Conservation (phyloP, 2,113 vertebrate genomes). For the Gobio gobio region DNA sequence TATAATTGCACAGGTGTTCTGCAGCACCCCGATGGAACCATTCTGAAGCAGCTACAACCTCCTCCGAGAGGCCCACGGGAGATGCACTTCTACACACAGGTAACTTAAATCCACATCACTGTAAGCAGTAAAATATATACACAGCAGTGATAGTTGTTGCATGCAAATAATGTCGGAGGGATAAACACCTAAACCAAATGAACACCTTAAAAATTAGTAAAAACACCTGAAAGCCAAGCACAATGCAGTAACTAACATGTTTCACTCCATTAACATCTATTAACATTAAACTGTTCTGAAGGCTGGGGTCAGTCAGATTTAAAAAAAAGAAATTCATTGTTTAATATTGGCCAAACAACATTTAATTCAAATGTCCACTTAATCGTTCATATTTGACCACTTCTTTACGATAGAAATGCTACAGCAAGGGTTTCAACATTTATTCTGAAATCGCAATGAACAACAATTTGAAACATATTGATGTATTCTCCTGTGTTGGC, state of each 20-base stretch:
- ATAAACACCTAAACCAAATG: neutral
- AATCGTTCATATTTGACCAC: too few relatives aligned
- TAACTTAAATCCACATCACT: slow-evolving; percentile 66
- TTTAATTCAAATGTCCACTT: too few relatives aligned
- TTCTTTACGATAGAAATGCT: too few relatives aligned
- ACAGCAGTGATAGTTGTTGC: neutral
- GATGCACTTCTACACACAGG: slow-evolving; percentile 93
- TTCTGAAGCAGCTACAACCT: slow-evolving; percentile 94
- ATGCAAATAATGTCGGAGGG: neutral
- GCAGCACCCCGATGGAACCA: slow-evolving; percentile 95
- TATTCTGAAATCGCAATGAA: too few relatives aligned
- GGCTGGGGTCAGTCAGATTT: too few relatives aligned
- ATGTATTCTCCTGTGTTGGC: too few relatives aligned
- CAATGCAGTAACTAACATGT: too few relatives aligned
- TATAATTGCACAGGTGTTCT: slow-evolving; percentile 81
- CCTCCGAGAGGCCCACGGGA: slow-evolving; percentile 93
- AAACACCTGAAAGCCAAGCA: neutral
- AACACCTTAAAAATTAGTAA: neutral
- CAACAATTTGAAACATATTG: too few relatives aligned
- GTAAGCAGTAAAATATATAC: neutral
- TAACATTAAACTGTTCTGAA: too few relatives aligned
- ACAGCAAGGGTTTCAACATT: too few relatives aligned
- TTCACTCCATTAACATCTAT: neutral
- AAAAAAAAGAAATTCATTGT: too few relatives aligned
- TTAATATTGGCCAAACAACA: too few relatives aligned